These are phyloP conservation scores for Pangasius larnaudii DNA, from an alignment of 2,797 vertebrate species.

Conservation along the genomic window DNA sequence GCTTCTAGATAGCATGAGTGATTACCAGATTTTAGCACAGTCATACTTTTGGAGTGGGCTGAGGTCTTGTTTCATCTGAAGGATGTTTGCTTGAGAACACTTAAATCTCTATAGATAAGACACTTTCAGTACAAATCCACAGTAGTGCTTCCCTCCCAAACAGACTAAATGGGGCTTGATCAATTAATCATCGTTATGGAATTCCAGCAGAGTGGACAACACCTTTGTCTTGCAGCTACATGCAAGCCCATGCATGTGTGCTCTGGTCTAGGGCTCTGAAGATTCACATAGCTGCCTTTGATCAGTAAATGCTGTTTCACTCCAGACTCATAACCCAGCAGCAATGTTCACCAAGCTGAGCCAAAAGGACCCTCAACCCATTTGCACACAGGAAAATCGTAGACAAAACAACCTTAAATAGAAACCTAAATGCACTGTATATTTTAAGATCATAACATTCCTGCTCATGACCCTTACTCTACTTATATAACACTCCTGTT, in stretches of 20 bases:
- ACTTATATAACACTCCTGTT: conserved; percentile 27
- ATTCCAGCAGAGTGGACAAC: conserved; percentile 23
- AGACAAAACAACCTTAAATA: conserved; percentile 27
- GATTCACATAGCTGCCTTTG: conserved; percentile 9
- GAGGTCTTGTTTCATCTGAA: conserved; percentile 42
- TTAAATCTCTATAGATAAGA: neutral
- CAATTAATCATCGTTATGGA: conserved; percentile 7
- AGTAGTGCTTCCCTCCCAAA: neutral
- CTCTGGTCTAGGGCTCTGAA: neutral
- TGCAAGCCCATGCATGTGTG: neutral
- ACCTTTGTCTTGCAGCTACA: neutral
- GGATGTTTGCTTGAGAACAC: conserved; percentile 21
- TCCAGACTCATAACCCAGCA: neutral
- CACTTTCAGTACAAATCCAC: neutral
- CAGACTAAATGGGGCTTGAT: neutral
- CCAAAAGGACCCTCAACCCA: neutral
- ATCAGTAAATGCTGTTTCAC: neutral
- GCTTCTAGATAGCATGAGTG: conserved; percentile 1
- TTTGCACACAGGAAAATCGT: neutral
- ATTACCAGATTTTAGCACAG: conserved; percentile 9
- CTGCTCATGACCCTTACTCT: conserved; percentile 35
- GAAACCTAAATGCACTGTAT: conserved; percentile 26
- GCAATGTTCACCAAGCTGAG: neutral
- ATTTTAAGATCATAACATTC: conserved; percentile 43
- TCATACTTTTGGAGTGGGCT: neutral